These are phyloP conservation scores for Rana temporaria DNA, from an alignment of 2,113 vertebrate genomes.

Conservation along the genomic window DNA sequence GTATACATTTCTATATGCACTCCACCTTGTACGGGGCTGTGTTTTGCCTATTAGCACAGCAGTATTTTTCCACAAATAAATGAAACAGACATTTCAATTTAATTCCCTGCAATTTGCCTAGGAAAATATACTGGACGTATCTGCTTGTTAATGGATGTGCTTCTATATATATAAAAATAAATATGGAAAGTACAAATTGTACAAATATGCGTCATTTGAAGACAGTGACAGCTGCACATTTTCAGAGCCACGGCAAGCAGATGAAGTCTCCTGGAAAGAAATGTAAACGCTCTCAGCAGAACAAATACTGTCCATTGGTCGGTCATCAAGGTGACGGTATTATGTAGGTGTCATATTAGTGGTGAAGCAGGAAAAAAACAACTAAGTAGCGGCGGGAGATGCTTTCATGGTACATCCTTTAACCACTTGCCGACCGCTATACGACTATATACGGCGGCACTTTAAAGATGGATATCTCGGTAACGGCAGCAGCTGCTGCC, in stretches of 20 bases:
- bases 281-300: neutral
- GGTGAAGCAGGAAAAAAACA: no score
- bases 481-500: no score
- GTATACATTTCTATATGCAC: neutral
- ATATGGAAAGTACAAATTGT: neutral
- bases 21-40: neutral
- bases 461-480: no score
- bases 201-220: neutral
- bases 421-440: no score
- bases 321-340: neutral
- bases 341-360: neutral
- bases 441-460: no score
- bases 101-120: neutral
- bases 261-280: neutral
- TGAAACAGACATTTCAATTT: neutral
- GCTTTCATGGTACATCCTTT: no score
- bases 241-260: neutral
- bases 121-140: neutral
- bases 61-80: constrained; percentile 3
- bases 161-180: no score
- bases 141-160: neutral
- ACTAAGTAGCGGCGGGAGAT: no score
- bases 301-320: neutral
- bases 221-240: neutral
- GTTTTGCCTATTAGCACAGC: neutral